These are phyloP conservation scores for Tarsius wallacei DNA, from an alignment of 2,797 vertebrate genomes.

Conservation along the genomic window DNA sequence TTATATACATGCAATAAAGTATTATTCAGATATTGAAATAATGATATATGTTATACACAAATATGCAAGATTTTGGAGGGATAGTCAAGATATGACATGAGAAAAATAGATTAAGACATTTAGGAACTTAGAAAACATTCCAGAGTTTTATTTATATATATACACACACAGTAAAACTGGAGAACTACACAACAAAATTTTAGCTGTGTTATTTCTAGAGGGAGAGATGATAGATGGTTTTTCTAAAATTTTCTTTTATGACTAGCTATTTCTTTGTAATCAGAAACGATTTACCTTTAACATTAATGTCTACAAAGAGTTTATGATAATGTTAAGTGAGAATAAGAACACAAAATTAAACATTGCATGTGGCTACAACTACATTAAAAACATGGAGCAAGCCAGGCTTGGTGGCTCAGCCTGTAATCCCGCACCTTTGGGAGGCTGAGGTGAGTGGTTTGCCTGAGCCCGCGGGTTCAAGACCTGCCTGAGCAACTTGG, in stretches of 20 bases:
- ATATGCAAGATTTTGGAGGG: not conserved
- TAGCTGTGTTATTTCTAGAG: slow-evolving; percentile 27
- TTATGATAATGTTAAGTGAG: not conserved
- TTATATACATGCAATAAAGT: not conserved
- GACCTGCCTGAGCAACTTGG: too few species aligned
- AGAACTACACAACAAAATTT: not conserved
- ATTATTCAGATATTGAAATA: not conserved
- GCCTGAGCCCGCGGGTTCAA: too few species aligned
- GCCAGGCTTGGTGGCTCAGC: too few species aligned
- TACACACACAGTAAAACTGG: not conserved
- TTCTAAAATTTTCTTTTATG: not conserved
- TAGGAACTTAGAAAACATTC: not conserved
- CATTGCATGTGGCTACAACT: not conserved
- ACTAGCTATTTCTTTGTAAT: slow-evolving; percentile 5
- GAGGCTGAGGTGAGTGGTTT: too few species aligned
- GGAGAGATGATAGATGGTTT: not conserved
- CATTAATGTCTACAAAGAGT: not conserved
- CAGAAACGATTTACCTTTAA: not conserved
- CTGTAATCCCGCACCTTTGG: too few species aligned
- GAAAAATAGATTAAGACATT: not conserved
- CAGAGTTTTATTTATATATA: slow-evolving; percentile 2
- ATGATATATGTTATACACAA: not conserved
- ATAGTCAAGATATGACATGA: not conserved
- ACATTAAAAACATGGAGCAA: not conserved
- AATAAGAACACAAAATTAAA: not conserved